Evolutionary conservation across 2,888 invertebrate species (phyloP).

Genomic region (Ochropleura plecta): DNA sequence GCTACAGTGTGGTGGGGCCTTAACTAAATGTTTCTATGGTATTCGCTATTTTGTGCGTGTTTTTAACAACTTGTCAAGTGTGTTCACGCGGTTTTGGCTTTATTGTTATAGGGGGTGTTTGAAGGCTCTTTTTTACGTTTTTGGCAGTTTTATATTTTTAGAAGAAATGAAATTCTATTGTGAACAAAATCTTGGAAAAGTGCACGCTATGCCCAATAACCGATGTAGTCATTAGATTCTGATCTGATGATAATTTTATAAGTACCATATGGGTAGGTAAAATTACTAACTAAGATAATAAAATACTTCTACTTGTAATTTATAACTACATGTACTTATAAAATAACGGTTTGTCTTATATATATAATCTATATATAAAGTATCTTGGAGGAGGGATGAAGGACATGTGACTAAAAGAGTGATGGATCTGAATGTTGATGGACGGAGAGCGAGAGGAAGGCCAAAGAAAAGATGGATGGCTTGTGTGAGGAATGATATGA

Average conservation of each 20-base stretch:
- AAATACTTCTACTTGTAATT: neutral
- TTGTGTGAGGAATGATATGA: no score
- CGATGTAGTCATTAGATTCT: neutral
- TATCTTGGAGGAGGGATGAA: no score
- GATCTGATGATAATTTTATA: neutral
- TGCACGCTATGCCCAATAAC: neutral
- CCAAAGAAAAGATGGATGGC: no score
- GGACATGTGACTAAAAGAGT: no score
- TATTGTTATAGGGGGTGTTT: constrained; percentile 27
- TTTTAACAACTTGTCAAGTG: constrained; percentile 57
- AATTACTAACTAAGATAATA: neutral
- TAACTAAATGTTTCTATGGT: constrained; percentile 38
- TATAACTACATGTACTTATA: no score
- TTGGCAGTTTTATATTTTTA: neutral
- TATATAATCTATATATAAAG: no score
- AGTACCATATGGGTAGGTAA: neutral
- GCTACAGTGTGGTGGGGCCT: constrained; percentile 29
- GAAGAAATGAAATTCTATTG: neutral
- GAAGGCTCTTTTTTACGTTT: constrained; percentile 16
- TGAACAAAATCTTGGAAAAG: neutral
- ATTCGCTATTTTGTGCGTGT: constrained; percentile 32
- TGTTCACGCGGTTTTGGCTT: constrained; percentile 34
- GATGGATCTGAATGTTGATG: no score
- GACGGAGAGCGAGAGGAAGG: no score
- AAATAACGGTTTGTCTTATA: no score